Base-by-base conservation (phyloP, 2,113 vertebrate species). In the Cyprinus carpio region DNA sequence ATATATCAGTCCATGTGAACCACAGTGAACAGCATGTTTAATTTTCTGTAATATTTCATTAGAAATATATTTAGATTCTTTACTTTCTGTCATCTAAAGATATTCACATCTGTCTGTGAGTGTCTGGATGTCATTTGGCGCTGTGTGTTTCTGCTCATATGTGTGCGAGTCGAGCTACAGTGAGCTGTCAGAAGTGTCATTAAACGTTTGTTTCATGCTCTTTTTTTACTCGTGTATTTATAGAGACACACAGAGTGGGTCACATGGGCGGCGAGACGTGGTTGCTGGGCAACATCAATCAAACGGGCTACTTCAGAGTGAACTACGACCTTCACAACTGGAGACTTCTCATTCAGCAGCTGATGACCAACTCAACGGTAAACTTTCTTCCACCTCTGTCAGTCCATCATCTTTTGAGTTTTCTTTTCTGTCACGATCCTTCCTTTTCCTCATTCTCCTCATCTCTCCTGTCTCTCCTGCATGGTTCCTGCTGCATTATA, bases 291-390 rank as follows among this genome's bases (percentile, higher is more conserved):
- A 99, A 99, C 91, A 96, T 99, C 91, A 98, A 99, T 92, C 98
- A 99, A 93, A 98, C 96, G 0, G 97, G 97, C 7, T 99, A 99
- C 92, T 99, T 99, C 86, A 95, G 98, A 85, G 97, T 99, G 92
- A 99, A 99, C 94, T 99, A 99, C 77, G 97, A 99, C 94, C 93
- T 97, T 79, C 96, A 95, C 87, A 99, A 99, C 91, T 99, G 98
- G 98, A 97, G 93, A 85, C 93, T 98, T 87, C 91, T 99, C 83
- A 98, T 97, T 89, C 96, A 96, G 87, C 98, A 99, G 75, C 95
- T 99, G 76, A 96, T 95, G 93, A 95, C 83, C 90, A 96, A 97
- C 87, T 96, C 95, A 60, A 94, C 96, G 90, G 98, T 99, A 95
- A 37, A 20, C 27, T 64, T 49, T 3, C 2, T 20, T 58, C 2